Evolutionary conservation across 2,888 invertebrate species (phyloP), one percentile per base, ranked within the genome.

Genomic region (Gonocerus acuteangulatus): DNA sequence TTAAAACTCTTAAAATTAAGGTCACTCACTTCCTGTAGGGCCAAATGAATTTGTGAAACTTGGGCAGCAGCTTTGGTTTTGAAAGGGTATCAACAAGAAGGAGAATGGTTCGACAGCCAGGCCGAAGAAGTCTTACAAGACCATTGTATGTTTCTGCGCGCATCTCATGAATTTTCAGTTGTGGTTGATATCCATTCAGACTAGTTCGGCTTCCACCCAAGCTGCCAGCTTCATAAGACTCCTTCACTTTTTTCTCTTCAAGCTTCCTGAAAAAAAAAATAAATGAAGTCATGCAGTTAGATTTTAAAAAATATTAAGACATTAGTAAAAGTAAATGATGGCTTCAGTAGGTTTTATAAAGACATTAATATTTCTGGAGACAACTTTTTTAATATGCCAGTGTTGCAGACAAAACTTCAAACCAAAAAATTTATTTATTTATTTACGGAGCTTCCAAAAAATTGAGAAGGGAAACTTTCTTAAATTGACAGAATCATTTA

Each of bases 61-160:
- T 87, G 45, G 92, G 89, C 65, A 96, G 80, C 49, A 99, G 78
- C 71, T 88, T 87, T 65, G 87, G 82, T 54, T 93, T 87, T 61
- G 89, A 89, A 72, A 92, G 89, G 73, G 85, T 80, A 75, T 97
- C 95, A 2, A 96, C 86, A 57, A 99, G 78, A 48, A 99, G 75
- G 42, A 96, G 83, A 63, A 99, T 84, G 0, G 96, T 95, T 2
- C 96, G 82, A 73, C 95, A 95, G 0, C 97, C 97, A 0, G 96
- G 95, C 74, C 95, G 95, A 64, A 95, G 77, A 60, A 95, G 44
- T 21, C 64, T 82, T 51, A 99, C 89, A 68, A 99, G 81, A 60
- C 94, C 95, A 72, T 95, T 93, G 73, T 95, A 97, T 62, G 95
- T 95, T 77, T 96, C 95, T 1, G 90, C 89, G 48, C 95, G 79